phyloP scores from a whole-genome alignment of 2,113 vertebrate genomes.

The Forbesichthys papilliferus region DNA sequence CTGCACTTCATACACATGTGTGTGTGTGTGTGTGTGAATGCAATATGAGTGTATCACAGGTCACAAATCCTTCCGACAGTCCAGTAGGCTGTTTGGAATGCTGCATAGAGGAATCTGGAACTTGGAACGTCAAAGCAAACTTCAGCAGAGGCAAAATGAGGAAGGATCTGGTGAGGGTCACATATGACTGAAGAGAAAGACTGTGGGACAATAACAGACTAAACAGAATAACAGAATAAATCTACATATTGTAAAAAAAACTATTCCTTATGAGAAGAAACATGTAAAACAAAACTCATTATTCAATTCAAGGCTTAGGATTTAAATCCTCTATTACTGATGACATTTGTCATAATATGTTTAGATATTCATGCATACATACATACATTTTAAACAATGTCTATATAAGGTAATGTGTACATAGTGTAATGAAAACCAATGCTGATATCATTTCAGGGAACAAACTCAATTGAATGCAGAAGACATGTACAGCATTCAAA shows the following conservation, averaged over 20 bases:
- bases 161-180: slow-evolving; percentile 16
- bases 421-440: no score
- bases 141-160: slow-evolving; percentile 41
- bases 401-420: no score
- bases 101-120: slow-evolving; percentile 62
- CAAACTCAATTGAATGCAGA: no score
- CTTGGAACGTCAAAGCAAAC: slow-evolving; percentile 59
- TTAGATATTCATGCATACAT: no score
- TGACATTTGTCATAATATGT: no score
- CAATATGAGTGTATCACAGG: slow-evolving; percentile 68
- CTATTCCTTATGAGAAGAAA: no score
- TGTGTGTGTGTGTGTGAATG: slow-evolving; percentile 32
- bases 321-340: no score
- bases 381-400: no score
- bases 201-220: slow-evolving; percentile 26
- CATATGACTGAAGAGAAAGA: slow-evolving; percentile 24
- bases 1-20: neutral
- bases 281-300: no score
- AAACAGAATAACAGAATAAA: slow-evolving; percentile 1
- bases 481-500: no score
- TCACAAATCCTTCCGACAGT: slow-evolving; percentile 57
- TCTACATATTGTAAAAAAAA: neutral
- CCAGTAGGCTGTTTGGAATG: slow-evolving; percentile 53
- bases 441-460: no score
- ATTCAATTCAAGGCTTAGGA: no score